phyloP scores from a whole-genome alignment of 2,797 vertebrate genomes.

The Lerista edwardsae region DNA sequence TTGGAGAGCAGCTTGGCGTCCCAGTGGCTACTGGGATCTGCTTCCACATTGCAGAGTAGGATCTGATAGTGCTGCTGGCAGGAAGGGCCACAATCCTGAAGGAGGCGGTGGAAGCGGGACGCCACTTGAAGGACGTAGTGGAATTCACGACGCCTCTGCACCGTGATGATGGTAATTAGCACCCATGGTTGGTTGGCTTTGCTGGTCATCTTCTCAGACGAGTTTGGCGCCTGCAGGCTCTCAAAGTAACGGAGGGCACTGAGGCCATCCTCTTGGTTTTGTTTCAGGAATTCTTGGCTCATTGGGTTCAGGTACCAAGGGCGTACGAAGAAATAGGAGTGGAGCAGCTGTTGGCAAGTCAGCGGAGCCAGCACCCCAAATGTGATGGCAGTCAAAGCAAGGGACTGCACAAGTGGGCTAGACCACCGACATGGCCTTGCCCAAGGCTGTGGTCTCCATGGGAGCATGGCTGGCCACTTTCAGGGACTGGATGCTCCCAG shows the following conservation, averaged over 20 bases:
- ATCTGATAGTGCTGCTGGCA: conserved; percentile 79
- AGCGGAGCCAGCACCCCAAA: conserved; percentile 86
- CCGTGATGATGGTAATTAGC: conserved; percentile 88
- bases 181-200: conserved; percentile 74
- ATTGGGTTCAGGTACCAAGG: conserved; percentile 82
- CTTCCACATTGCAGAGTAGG: conserved; percentile 90
- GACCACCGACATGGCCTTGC: conserved; percentile 74
- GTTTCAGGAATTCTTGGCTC: conserved; percentile 82
- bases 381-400: conserved; percentile 77
- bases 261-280: conserved; percentile 82
- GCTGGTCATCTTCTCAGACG: conserved; percentile 35
- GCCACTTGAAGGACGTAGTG: conserved; percentile 94
- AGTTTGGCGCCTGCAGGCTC: conserved; percentile 66
- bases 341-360: conserved; percentile 85
- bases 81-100: conserved; percentile 74
- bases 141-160: conserved; percentile 81
- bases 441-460: conserved; percentile 51
- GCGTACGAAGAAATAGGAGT: conserved; percentile 88
- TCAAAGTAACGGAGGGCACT: conserved; percentile 86
- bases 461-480: conserved; percentile 62
- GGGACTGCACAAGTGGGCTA: conserved; percentile 77
- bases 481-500: conserved; percentile 10
- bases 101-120: conserved; percentile 78
- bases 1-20: conserved; percentile 84
- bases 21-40: conserved; percentile 75